phyloP scores from a whole-genome alignment of 2,888 invertebrate genomes.

The Keiferia lycopersicella region DNA sequence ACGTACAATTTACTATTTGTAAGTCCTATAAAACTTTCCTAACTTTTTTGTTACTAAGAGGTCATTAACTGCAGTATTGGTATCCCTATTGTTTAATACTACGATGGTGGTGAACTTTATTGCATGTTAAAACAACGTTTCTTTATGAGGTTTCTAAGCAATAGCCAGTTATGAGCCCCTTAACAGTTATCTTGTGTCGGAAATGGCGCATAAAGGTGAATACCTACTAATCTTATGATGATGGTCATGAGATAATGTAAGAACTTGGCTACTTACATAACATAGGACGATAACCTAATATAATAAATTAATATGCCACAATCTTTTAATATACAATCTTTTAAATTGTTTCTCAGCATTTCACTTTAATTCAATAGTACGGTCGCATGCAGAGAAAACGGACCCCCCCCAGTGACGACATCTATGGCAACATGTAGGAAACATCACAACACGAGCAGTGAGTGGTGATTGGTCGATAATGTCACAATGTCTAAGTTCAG shows the following conservation, averaged over 20 bases:
- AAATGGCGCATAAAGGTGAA: constrained; percentile 21
- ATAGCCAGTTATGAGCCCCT: constrained; percentile 29
- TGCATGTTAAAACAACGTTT: constrained; percentile 25
- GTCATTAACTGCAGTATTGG: background rate
- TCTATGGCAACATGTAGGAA: no score
- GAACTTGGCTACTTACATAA: no score
- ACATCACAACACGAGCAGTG: no score
- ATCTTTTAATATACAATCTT: no score
- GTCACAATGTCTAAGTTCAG: no score
- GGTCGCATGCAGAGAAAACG: no score
- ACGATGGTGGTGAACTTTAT: constrained; percentile 13
- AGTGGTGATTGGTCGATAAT: no score
- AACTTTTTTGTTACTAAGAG: constrained; percentile 20
- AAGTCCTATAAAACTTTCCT: background rate
- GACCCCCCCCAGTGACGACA: no score
- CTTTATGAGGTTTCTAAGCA: constrained; percentile 29
- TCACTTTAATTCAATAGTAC: no score
- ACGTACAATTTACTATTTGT: background rate
- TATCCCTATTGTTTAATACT: constrained; percentile 6
- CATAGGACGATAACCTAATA: no score
- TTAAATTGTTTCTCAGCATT: no score
- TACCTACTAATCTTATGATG: constrained; percentile 2
- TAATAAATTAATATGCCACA: no score
- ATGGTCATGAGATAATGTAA: constrained; percentile 21
- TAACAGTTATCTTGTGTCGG: constrained; percentile 25